A percentile compares a stretch with the other conserved stretches of the same genome.
Evolutionary conservation across 1,140 invertebrate species (phyloP).

Genomic region (Magallana angulata): DNA sequence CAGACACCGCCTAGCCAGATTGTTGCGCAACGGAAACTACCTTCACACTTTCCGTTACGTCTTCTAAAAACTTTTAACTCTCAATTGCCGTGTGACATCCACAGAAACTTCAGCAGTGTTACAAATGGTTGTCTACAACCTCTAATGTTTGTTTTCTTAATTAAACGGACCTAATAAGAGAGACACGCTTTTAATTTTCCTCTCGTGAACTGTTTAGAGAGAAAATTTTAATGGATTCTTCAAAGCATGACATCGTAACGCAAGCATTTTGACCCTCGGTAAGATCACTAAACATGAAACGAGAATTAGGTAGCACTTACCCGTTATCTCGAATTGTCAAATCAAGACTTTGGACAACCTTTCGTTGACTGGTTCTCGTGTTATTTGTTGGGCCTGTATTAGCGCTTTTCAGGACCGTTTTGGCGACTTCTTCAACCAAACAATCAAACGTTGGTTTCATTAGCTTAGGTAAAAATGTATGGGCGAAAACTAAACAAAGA

Average conservation of each 20-base stretch:
- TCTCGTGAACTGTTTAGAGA: slow-evolving; percentile 5
- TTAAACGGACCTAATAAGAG: slow-evolving; percentile 28
- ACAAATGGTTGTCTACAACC: slow-evolving; percentile 13
- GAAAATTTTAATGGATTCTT: slow-evolving; percentile 18
- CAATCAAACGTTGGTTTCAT: neutral
- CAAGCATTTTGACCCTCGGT: slow-evolving; percentile 22
- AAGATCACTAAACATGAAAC: neutral
- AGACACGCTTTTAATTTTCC: neutral
- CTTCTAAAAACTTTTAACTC: slow-evolving; percentile 1
- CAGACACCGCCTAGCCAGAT: neutral
- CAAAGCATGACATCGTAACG: slow-evolving; percentile 12
- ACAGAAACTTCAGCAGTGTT: neutral
- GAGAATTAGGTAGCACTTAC: slow-evolving; percentile 31
- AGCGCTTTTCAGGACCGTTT: slow-evolving; percentile 15
- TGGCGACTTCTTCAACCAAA: slow-evolving; percentile 19
- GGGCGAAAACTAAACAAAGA: neutral
- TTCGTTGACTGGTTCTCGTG: slow-evolving; percentile 7
- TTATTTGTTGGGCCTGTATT: slow-evolving; percentile 26
- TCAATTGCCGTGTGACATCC: neutral
- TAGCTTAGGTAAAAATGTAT: neutral
- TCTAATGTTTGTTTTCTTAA: slow-evolving; percentile 31
- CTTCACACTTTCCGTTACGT: neutral
- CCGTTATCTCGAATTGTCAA: slow-evolving; percentile 26
- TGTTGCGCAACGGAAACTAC: slow-evolving; percentile 15
- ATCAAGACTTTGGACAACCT: neutral